A percentile compares a stretch with the other conserved stretches of the same genome.
Evolutionary conservation across 2,113 vertebrate species (phyloP).

Genomic region (Datnioides undecimradiatus): DNA sequence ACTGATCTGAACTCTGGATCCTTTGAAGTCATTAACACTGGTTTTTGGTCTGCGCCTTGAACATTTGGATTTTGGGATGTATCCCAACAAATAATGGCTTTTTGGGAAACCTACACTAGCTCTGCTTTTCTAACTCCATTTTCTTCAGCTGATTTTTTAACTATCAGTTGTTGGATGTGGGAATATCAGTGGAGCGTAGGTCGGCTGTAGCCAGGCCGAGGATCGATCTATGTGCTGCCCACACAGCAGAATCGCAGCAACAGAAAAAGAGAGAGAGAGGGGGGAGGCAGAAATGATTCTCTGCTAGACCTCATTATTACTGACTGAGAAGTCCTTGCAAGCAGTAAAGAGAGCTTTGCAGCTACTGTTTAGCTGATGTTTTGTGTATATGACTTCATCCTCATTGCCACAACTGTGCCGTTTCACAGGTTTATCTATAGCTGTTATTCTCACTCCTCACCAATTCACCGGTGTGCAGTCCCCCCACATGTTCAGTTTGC

Average conservation of each 20-base stretch:
- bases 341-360: not conserved
- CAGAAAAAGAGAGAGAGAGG: conserved; percentile 1
- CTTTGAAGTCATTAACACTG: not conserved
- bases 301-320: too few species aligned
- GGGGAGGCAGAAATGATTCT: not conserved
- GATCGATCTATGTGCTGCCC: conserved; percentile 62
- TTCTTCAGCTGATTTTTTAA: conserved; percentile 19
- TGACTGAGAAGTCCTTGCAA: conserved; percentile 1
- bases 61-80: not conserved
- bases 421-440: conserved; percentile 1
- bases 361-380: not conserved
- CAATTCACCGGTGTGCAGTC: not conserved
- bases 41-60: not conserved
- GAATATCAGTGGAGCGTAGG: conserved; percentile 49
- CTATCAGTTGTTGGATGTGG: conserved; percentile 32
- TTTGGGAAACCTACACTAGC: not conserved
- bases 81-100: not conserved
- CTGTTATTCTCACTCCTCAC: not conserved
- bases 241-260: conserved; percentile 38
- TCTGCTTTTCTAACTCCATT: conserved; percentile 15
- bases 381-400: not conserved
- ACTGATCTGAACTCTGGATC: conserved; percentile 8
- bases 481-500: conserved; percentile 21
- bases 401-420: not conserved
- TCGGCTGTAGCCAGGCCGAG: conserved; percentile 34